Percentiles rank a stretch among this genome's conserved stretches.
Conservation (phyloP, 1,140 invertebrate species). For the Aphelinus certus region DNA sequence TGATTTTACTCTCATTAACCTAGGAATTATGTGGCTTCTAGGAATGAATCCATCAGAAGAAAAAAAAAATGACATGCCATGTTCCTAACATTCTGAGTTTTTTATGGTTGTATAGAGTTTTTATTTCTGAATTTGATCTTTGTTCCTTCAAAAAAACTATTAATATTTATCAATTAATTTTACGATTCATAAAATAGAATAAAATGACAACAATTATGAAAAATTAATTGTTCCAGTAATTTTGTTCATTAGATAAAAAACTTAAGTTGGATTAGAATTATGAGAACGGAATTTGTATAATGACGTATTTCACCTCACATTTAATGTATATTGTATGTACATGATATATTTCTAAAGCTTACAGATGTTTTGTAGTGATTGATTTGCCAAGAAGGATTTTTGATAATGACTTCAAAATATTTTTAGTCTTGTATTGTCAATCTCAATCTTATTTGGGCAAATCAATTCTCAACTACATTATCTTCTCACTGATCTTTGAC, state of each 20-base stretch:
- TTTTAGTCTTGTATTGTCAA: slow-evolving; percentile 20
- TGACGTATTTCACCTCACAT: background rate
- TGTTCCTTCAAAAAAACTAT: slow-evolving; percentile 3
- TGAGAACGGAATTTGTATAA: too few relatives aligned
- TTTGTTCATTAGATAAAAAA: too few relatives aligned
- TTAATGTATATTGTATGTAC: slow-evolving; percentile 17
- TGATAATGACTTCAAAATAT: slow-evolving; percentile 16
- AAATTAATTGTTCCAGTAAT: too few relatives aligned
- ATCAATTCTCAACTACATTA: slow-evolving; percentile 5
- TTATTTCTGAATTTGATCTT: slow-evolving; percentile 16
- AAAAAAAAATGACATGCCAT: slow-evolving; percentile 15
- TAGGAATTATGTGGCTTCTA: slow-evolving; percentile 14
- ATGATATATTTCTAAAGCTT: slow-evolving; percentile 1
- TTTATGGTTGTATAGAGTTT: slow-evolving; percentile 20
- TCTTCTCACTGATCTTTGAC: background rate
- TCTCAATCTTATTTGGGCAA: slow-evolving; percentile 15
- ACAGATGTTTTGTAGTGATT: background rate
- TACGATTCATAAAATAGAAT: background rate
- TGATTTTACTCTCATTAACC: slow-evolving; percentile 12
- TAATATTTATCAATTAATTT: background rate
- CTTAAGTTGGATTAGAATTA: too few relatives aligned
- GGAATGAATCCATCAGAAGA: slow-evolving; percentile 15
- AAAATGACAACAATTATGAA: too few relatives aligned
- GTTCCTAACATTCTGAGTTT: slow-evolving; percentile 26
- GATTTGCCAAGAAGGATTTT: background rate